Percentiles rank a stretch among this genome's conserved stretches.
Evolutionary conservation across 2,113 vertebrate species (phyloP).

Genomic region (human): DNA sequence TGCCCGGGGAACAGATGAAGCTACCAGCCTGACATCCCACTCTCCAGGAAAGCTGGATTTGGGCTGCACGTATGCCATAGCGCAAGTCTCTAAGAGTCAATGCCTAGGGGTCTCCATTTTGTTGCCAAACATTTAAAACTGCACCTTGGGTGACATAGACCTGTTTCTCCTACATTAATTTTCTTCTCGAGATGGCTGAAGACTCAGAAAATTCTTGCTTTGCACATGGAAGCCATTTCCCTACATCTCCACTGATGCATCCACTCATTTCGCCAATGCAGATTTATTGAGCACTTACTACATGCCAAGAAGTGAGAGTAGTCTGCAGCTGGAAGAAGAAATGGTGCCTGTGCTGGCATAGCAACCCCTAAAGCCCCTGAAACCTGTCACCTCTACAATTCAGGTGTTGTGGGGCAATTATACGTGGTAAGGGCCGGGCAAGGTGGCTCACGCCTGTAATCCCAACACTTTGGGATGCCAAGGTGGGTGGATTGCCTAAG

Average conservation of each 20-base stretch:
- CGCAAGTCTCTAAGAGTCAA: background rate
- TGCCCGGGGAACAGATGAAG: background rate
- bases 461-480: no score
- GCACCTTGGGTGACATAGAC: background rate
- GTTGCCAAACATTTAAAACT: background rate
- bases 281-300: accelerated
- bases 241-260: accelerated
- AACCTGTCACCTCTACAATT: accelerated
- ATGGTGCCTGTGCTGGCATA: accelerated
- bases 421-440: no score
- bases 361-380: background rate
- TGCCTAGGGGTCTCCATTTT: background rate
- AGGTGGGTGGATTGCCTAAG: no score
- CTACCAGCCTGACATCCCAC: background rate
- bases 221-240: background rate
- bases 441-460: no score
- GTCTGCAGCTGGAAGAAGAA: background rate
- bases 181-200: background rate
- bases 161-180: background rate
- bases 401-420: background rate
- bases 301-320: accelerated
- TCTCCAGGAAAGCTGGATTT: background rate
- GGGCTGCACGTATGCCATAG: accelerated
- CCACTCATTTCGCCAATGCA: background rate
- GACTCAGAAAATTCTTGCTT: background rate